Evolutionary conservation across 2,888 invertebrate species (phyloP).

Genomic region (Abrostola triplasia): DNA sequence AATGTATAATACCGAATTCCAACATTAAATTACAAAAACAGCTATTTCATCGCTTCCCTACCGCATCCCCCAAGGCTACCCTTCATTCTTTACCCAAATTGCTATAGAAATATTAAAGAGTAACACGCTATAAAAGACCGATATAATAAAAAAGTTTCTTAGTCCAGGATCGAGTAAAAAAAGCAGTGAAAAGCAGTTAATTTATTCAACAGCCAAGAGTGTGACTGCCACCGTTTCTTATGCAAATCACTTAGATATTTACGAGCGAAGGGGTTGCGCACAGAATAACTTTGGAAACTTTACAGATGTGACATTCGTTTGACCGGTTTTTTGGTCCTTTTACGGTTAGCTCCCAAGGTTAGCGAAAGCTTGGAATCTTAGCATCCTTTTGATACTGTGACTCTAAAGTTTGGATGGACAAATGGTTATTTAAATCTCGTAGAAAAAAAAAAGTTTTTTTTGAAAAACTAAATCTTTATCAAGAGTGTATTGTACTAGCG

Average conservation of each 20-base stretch:
- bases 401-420: not conserved
- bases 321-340: slow-evolving; percentile 1
- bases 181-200: slow-evolving; percentile 70
- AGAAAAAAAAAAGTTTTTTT: too few species aligned
- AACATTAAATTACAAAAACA: slow-evolving; percentile 28
- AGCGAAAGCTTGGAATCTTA: not conserved
- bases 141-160: slow-evolving; percentile 57
- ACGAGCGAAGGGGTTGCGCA: slow-evolving; percentile 74
- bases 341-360: slow-evolving; percentile 5
- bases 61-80: slow-evolving; percentile 17
- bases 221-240: slow-evolving; percentile 81
- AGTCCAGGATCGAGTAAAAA: slow-evolving; percentile 60
- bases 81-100: slow-evolving; percentile 40
- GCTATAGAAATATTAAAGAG: slow-evolving; percentile 46
- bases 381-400: not conserved
- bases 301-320: slow-evolving; percentile 54
- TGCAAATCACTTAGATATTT: slow-evolving; percentile 82
- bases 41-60: slow-evolving; percentile 19
- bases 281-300: slow-evolving; percentile 66
- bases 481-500: too few species aligned
- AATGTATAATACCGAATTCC: slow-evolving; percentile 3
- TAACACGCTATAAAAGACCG: slow-evolving; percentile 51
- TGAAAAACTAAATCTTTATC: too few species aligned
- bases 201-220: slow-evolving; percentile 79
- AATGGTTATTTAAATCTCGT: not conserved